Evolutionary conservation across 2,797 vertebrate species (phyloP), one percentile per base, ranked within the genome.

Genomic region (Centropyge bicolor): DNA sequence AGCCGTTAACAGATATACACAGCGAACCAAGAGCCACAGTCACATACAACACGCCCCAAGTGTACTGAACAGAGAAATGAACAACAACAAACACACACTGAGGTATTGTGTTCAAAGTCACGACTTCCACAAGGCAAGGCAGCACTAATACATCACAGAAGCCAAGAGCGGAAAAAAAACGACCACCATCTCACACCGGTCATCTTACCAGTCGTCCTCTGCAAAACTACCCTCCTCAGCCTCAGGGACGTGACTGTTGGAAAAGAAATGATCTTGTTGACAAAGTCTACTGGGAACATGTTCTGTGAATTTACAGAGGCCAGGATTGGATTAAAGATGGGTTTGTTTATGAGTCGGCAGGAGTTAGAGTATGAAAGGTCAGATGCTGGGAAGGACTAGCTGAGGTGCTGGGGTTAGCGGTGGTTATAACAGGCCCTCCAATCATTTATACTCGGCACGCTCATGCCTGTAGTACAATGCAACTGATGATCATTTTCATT

Each of bases 121-220:
- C 86, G 55, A 72, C 81, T 89, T 92, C 82, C 88, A 94, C 89
- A 94, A 92, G 86, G 93, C 90, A 90, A 90, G 81, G 91, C 89
- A 88, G 87, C 87, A 93, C 89, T 70, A 87, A 69, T 72, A 95
- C 83, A 91, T 79, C 80, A 93, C 92, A 94, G 75, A 94, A 93
- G 93, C 94, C 59, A 80, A 82, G 84, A 88, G 86, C 24, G 83
- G 13, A 57, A 86, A 80, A 87, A 86, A 3, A 61, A 80, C 73
- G 66, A 76, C 84, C 63, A 89, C 65, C 67, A 61, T 74, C 79
- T 87, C 76, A 90, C 83, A 88, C 81, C 72, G 85, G 69, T 86
- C 82, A 66, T 92, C 98, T 99, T 99, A 99, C 98, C 98, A 96
- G 94, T 97, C 97, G 54, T 98, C 97, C 88, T 98, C 96, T 83